These are phyloP conservation scores for Leptodactylus fuscus DNA, from an alignment of 2,113 vertebrate species.

Conservation along the genomic window DNA sequence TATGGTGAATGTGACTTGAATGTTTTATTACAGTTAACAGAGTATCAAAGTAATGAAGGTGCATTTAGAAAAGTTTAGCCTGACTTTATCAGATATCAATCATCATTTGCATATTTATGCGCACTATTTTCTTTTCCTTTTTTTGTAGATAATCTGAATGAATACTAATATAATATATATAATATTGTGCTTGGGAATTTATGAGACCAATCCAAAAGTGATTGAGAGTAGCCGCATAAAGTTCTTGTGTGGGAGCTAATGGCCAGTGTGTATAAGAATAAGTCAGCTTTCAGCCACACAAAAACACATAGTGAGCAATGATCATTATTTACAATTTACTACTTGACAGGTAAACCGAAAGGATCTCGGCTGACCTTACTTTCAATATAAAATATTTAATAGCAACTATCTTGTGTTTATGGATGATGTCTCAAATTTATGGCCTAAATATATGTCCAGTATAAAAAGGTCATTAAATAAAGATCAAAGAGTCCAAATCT, in stretches of 20 bases:
- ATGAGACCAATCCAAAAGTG: conserved; percentile 9
- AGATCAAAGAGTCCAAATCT: conserved; percentile 1
- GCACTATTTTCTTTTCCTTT: conserved; percentile 52
- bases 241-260: conserved; percentile 34
- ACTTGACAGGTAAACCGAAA: background rate
- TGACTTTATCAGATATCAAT: background rate
- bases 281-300: background rate
- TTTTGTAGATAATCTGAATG: background rate
- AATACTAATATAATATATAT: conserved; percentile 9
- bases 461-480: conserved; percentile 21
- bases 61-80: background rate
- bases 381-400: conserved; percentile 38
- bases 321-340: conserved; percentile 27
- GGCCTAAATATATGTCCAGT: background rate
- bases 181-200: background rate
- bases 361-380: background rate
- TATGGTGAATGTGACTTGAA: background rate
- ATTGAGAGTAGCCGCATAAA: background rate
- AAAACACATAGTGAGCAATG: conserved; percentile 6
- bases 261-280: conserved; percentile 12
- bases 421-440: conserved; percentile 10
- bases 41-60: background rate
- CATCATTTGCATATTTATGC: conserved; percentile 18
- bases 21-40: background rate
- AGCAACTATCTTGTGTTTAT: conserved; percentile 11